These are phyloP conservation scores for Alosa sapidissima DNA, from an alignment of 2,797 vertebrate species.

Conservation along the genomic window DNA sequence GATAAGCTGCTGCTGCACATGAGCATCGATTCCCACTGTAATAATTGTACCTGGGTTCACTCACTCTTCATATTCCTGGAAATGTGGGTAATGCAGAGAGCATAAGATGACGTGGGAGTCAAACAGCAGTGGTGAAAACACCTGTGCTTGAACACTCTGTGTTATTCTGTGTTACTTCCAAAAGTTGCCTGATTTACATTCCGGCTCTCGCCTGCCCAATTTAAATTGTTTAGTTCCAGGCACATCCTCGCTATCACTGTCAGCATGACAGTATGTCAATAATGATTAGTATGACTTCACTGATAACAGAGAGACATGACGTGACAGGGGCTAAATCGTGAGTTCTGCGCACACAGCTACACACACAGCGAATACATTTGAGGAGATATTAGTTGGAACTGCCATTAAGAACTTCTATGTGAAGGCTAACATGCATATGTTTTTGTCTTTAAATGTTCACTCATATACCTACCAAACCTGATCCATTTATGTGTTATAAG, in stretches of 20 bases:
- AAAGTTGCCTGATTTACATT: constrained; percentile 6
- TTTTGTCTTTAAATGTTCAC: too few species aligned
- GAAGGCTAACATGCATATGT: too few species aligned
- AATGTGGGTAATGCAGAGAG: not conserved
- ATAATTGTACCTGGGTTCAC: not conserved
- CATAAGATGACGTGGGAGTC: not conserved
- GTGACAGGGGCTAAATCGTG: not conserved
- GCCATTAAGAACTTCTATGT: too few species aligned
- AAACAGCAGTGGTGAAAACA: not conserved
- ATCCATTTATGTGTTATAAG: not conserved
- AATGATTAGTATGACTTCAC: not conserved
- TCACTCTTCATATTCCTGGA: not conserved
- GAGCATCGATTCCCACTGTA: not conserved
- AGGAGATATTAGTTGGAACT: not conserved
- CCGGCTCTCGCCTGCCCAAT: not conserved
- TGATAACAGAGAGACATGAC: not conserved
- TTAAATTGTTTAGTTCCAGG: constrained; percentile 3
- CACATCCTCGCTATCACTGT: not conserved
- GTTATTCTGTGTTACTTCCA: not conserved
- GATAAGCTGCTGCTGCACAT: not conserved
- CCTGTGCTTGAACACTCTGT: not conserved
- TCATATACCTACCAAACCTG: too few species aligned
- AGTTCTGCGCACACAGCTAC: not conserved
- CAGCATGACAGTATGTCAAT: constrained; percentile 22
- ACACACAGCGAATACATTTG: not conserved